Base-by-base conservation (phyloP, 2,888 invertebrate genomes). In the Liodrosophila aerea region DNA sequence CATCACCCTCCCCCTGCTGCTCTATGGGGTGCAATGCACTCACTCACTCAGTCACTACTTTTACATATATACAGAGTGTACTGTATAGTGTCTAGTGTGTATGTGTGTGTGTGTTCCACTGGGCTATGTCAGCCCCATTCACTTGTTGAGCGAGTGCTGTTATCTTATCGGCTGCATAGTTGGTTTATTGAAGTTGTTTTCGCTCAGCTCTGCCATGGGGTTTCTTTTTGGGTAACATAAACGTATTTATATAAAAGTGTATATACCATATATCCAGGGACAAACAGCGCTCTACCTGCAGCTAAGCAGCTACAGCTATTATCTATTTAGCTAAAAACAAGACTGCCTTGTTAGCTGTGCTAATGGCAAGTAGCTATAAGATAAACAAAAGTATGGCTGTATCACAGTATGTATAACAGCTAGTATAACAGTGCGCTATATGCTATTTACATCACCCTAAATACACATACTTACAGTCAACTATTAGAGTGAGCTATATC, bases 81-180 rank as follows among this genome's bases (percentile, higher is more conserved):
- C 39, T 33, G 39, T 31, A 30, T 8, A 22, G 13, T 36, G 15
- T 36, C n/a, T 18, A 29, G 8, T 9, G 13, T n/a, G 11, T 41
- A 16, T 7, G n/a, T 29, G 7, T 43, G 13, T n/a, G 45, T 59
- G 3, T 47, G 29, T 18, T 34, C 18, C 47, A 31, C 31, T 57
- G 52, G 53, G 33, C 54, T 71, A 40, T 49, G 60, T 29, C 33
- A 50, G 39, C 57, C 46, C 49, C 84, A 80, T 78, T 78, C 78
- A 78, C 78, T 84, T 78, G 78, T 78, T 78, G 85, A 85, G 60
- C 86, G 73, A 60, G 43, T 73, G 73, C 34, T 33, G 64, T 86
- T 86, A 86, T 80, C 78, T 78, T 78, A 85, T 78, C 44, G 37
- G 29, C 29, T 60, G 68, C 59, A 59, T 72, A 63, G 58, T 73